A percentile compares a stretch with the other conserved stretches of the same genome.
phyloP scores from a whole-genome alignment of 2,113 vertebrate genomes.

The Sterrhoptilus dennistouni region DNA sequence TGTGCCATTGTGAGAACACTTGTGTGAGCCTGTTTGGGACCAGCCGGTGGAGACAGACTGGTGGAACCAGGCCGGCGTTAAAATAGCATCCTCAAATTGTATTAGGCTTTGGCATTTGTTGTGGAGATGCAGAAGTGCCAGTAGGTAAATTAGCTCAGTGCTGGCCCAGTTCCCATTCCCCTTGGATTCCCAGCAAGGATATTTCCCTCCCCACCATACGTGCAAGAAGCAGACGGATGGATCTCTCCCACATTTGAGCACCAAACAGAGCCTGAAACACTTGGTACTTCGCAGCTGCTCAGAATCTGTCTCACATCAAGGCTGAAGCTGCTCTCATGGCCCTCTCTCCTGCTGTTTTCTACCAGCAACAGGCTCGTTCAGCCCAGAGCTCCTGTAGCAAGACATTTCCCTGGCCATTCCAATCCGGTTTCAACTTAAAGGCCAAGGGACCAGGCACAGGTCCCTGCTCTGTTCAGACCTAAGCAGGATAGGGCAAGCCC shows the following conservation, averaged over 20 bases:
- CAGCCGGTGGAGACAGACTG: background rate
- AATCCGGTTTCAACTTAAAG: background rate
- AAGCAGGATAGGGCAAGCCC: background rate
- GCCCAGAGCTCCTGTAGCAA: background rate
- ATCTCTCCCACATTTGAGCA: background rate
- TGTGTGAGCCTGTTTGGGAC: background rate
- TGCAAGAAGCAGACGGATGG: background rate
- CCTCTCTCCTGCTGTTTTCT: background rate
- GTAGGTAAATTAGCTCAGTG: conserved; percentile 25
- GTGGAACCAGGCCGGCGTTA: background rate
- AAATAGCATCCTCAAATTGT: conserved; percentile 1
- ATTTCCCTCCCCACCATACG: background rate
- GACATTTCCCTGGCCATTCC: background rate
- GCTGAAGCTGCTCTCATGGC: background rate
- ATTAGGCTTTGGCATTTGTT: conserved; percentile 42
- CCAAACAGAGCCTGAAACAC: background rate
- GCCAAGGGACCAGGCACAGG: background rate
- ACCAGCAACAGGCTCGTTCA: background rate
- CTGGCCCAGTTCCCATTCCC: background rate
- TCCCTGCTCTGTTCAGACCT: background rate
- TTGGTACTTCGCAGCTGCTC: background rate
- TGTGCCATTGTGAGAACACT: background rate
- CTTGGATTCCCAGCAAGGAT: background rate
- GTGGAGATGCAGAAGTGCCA: conserved; percentile 2
- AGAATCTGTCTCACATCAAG: background rate